Percentiles rank a stretch among this genome's conserved stretches.
These are phyloP conservation scores for Bembecia ichneumoniformis DNA, from an alignment of 2,888 invertebrate species.

Conservation along the genomic window DNA sequence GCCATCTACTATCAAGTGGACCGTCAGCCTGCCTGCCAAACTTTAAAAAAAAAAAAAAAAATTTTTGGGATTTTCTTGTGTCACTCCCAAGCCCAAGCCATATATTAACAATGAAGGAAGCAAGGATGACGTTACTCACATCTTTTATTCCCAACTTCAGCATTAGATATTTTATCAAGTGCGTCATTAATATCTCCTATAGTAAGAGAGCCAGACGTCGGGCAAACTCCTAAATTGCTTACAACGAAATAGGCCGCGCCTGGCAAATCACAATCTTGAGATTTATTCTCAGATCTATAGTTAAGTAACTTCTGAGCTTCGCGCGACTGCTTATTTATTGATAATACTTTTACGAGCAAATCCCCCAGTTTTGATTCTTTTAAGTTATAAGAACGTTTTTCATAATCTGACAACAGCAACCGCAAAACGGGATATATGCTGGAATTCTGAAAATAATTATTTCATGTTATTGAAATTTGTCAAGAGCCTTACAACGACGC, in stretches of 20 bases:
- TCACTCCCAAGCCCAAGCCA: neutral
- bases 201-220: conserved; percentile 62
- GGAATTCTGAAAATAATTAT: conserved; percentile 46
- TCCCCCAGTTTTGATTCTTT: conserved; percentile 83
- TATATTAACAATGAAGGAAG: neutral
- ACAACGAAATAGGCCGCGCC: conserved; percentile 82
- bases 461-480: no score
- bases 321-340: conserved; percentile 75
- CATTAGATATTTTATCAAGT: conserved; percentile 81
- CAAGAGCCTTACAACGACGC: no score
- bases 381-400: conserved; percentile 86
- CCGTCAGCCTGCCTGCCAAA: neutral
- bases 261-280: conserved; percentile 81
- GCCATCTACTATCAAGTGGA: neutral
- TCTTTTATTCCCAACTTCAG: conserved; percentile 74
- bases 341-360: conserved; percentile 81
- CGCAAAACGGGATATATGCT: conserved; percentile 83
- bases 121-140: conserved; percentile 36
- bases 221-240: conserved; percentile 57
- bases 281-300: conserved; percentile 58
- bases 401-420: conserved; percentile 82
- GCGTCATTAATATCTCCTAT: conserved; percentile 80
- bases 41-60: neutral
- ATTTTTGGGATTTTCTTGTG: neutral
- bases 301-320: conserved; percentile 53